These are phyloP conservation scores for Scaptomyza hsui DNA, from an alignment of 1,140 invertebrate genomes.

Conservation along the genomic window DNA sequence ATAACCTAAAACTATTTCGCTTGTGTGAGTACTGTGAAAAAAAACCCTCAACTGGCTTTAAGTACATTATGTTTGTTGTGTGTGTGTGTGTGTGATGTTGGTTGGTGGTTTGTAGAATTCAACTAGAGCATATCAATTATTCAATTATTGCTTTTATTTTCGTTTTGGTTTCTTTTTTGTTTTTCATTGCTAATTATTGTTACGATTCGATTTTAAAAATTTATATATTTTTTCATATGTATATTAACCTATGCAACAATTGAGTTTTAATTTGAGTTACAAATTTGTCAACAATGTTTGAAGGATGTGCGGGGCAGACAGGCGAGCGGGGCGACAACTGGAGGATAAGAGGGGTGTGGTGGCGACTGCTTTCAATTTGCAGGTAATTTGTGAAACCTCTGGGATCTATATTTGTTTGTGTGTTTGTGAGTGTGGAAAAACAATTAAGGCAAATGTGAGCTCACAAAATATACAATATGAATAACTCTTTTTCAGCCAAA, in stretches of 20 bases:
- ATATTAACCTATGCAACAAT: slow-evolving; percentile 78
- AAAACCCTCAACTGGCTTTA: slow-evolving; percentile 38
- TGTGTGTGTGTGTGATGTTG: slow-evolving; percentile 14
- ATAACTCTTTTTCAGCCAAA: slow-evolving; percentile 58
- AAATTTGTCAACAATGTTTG: slow-evolving; percentile 74
- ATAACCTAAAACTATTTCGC: slow-evolving; percentile 14
- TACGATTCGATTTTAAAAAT: slow-evolving; percentile 78
- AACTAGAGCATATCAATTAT: slow-evolving; percentile 70
- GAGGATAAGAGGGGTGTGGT: neutral
- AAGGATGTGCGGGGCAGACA: slow-evolving; percentile 5
- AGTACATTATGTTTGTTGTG: slow-evolving; percentile 36
- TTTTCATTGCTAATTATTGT: slow-evolving; percentile 74
- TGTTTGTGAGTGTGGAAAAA: slow-evolving; percentile 43
- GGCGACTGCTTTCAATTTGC: slow-evolving; percentile 55
- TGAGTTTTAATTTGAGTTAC: slow-evolving; percentile 55
- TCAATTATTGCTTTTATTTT: slow-evolving; percentile 79
- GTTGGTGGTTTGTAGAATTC: slow-evolving; percentile 64
- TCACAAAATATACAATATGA: slow-evolving; percentile 54
- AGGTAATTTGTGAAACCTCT: slow-evolving; percentile 83
- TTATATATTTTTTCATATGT: slow-evolving; percentile 28
- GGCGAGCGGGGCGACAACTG: neutral
- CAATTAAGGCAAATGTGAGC: slow-evolving; percentile 59
- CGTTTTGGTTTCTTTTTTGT: slow-evolving; percentile 46
- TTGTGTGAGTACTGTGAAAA: neutral
- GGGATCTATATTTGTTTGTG: slow-evolving; percentile 53